phyloP scores from a whole-genome alignment of 2,113 vertebrate species.

The Bubo blakistoni region DNA sequence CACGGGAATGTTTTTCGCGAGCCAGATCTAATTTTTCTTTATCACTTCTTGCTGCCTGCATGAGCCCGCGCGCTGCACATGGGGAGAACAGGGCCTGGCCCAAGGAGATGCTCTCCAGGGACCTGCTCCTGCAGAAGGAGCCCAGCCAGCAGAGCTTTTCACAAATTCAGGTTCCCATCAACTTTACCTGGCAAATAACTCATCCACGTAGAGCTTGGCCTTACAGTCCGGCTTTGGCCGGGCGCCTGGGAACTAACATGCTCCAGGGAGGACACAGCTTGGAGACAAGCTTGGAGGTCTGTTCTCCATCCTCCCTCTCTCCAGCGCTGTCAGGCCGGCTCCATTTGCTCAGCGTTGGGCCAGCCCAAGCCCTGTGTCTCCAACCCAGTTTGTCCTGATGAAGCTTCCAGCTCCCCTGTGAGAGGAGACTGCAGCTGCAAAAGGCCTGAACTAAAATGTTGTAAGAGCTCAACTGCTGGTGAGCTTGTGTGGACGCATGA shows the following conservation, averaged over 20 bases:
- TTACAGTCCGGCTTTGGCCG: background rate
- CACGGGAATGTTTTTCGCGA: background rate
- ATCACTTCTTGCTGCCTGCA: background rate
- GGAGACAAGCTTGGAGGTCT: slow-evolving; percentile 28
- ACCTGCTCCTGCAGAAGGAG: background rate
- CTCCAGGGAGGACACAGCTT: background rate
- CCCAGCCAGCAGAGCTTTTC: background rate
- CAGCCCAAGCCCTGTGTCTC: background rate
- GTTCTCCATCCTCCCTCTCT: slow-evolving; percentile 25
- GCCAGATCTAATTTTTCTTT: slow-evolving; percentile 21
- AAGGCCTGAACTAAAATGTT: background rate
- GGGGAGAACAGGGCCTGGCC: background rate
- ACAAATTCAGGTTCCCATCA: background rate
- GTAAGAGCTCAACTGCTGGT: background rate
- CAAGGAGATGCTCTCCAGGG: background rate
- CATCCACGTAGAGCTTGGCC: slow-evolving; percentile 8
- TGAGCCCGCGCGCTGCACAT: accelerated
- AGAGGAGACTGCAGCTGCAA: background rate
- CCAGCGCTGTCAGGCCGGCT: background rate
- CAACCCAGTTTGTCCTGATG: background rate
- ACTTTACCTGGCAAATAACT: slow-evolving; percentile 25
- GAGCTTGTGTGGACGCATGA: background rate
- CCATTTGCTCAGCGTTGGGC: background rate
- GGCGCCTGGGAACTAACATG: background rate
- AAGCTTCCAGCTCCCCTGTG: background rate